A percentile compares a stretch with the other conserved stretches of the same genome.
phyloP scores from a whole-genome alignment of 2,888 invertebrate species.

The Onthophagus sagittarius region DNA sequence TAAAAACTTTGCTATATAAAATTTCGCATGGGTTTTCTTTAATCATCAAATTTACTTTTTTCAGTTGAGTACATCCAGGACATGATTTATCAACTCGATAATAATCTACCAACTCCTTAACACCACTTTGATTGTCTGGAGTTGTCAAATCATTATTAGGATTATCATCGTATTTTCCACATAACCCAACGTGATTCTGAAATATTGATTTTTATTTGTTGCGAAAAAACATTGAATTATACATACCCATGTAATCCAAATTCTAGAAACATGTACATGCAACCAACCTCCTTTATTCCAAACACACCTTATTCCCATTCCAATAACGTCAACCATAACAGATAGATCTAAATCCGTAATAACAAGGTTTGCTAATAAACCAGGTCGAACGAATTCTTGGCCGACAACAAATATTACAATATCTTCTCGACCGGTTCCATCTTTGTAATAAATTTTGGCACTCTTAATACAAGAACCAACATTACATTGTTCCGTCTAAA shows the following conservation, averaged over 20 bases:
- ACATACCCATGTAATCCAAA: background rate
- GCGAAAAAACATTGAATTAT: background rate
- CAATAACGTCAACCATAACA: background rate
- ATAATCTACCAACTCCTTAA: background rate
- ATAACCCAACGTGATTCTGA: background rate
- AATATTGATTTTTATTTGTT: too few relatives aligned
- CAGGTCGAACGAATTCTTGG: background rate
- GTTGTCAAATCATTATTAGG: background rate
- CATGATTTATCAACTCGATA: background rate
- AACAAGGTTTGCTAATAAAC: background rate
- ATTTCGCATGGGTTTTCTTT: background rate
- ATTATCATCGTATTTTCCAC: background rate
- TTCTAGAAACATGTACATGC: slow-evolving; percentile 1
- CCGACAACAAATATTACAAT: background rate
- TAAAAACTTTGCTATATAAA: background rate
- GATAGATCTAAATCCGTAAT: background rate
- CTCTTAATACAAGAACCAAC: background rate
- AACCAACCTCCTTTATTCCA: slow-evolving; percentile 3
- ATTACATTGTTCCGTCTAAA: background rate
- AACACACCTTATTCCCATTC: background rate
- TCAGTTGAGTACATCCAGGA: background rate
- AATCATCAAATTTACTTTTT: background rate
- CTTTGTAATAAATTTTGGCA: background rate
- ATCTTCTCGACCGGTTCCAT: background rate
- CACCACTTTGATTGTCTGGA: background rate